Base-by-base conservation (phyloP, 2,113 vertebrate genomes). In the Tylochromis polylepis region DNA sequence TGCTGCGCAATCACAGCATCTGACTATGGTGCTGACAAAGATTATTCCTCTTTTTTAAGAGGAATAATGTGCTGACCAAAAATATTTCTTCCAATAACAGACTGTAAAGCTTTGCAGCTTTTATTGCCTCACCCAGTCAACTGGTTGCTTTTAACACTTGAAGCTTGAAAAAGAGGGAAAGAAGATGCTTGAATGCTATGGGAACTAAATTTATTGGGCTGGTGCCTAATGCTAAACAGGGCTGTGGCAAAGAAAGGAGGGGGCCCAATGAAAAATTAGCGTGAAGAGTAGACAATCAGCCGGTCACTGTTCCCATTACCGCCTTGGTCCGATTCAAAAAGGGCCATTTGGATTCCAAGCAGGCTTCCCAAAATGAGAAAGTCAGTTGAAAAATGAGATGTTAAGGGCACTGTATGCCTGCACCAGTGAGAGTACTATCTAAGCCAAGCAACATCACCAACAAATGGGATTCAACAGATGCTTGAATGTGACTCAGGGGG, bases 1-100 rank as follows among this genome's bases (percentile, higher is more conserved):
- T 82, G 59, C 82, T 90, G 46, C 29, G 29, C 81, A 90, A 93
- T 85, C 86, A 86, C 41, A 87, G 65, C 94, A 95, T 93, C 92
- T 94, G 94, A 95, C 93, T 93, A 31, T 49, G 41, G 86, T 91
- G 85, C 80, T 92, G 85, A 92, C 36, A 82, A 79, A 88, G 38
- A 87, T 79, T 31, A 82, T 51, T 87, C 79, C 70, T 79, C 62
- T 87, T 81, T 89, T 79, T 36, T 38, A 81, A 24, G 27, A 60
- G 58, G 27, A 60, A 60, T 31, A 60, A 81, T 34, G 7, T 79
- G 34, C 7, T n/a, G 2, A 38, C 22, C 5, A 10, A 41, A 53
- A 46, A 7, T 3, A 82, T 57, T 27, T 72, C n/a, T 15, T 43
- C 65, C 20, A n/a, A 72, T 46, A 11, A 53, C n/a, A 59, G 4